Evolutionary conservation across 2,797 vertebrate genomes (phyloP), one percentile per base, ranked within the genome.

Genomic region (Gymnopithys bicolor): DNA sequence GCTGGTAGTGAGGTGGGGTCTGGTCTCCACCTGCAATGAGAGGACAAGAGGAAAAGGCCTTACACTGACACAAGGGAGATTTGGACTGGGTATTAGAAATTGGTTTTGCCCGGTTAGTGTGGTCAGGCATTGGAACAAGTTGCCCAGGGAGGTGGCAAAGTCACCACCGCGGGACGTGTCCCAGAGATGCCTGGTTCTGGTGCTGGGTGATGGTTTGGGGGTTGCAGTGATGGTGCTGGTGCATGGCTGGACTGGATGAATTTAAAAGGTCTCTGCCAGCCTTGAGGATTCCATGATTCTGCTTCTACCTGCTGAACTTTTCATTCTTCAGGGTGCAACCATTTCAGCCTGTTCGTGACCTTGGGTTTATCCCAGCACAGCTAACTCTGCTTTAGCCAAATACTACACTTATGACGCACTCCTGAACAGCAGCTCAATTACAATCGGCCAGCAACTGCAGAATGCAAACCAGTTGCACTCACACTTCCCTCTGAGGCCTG

Each of bases 401-500:
- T 11, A 19, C 33, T 46, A 5, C 3, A 66, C 16, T 21, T 25
- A 4, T 7, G 27, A 59, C 60, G 35, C 1, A 3, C 3, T 56
- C 32, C 19, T 13, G 46, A 46, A 25, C 21, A 18, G 33, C 0
- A 35, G 37, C 14, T 35, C 4, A 12, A 1, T 11, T 32, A 22
- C 8, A 6, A 13, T 2, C 1, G 0, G 32, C 3, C 33, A 23
- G 1, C 7, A 52, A 46, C 10, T 15, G 12, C 0, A 18, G 35
- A 27, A 15, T 48, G 8, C 16, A 10, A 5, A 7, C 14, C 6
- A 28, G 10, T 24, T 3, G 5, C 9, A 0, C 10, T 1, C 15
- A 2, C 2, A 0, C 0, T 6, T 4, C 19, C 7, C 52, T 13
- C 53, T 6, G 3, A 8, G 8, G 19, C 32, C 11, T 9, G 5